phyloP scores from a whole-genome alignment of 1,140 invertebrate species.

The Tenebrio molitor region DNA sequence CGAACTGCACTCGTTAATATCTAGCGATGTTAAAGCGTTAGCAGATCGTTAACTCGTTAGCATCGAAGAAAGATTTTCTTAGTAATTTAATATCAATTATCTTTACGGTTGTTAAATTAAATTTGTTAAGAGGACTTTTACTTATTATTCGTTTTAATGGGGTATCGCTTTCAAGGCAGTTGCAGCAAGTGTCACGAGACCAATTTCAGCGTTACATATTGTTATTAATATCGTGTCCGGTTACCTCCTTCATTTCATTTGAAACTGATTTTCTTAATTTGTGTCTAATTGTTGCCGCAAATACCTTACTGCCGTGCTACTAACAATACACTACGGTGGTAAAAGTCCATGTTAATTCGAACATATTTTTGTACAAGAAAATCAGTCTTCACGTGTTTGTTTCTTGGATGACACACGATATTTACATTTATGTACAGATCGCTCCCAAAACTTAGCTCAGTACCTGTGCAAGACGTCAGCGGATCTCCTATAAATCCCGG shows the following conservation, averaged over 20 bases:
- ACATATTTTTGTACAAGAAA: conserved; percentile 61
- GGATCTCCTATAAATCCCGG: conserved; percentile 84
- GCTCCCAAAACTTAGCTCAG: conserved; percentile 18
- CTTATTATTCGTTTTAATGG: conserved; percentile 7
- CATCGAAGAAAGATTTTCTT: conserved; percentile 54
- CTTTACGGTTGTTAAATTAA: background rate
- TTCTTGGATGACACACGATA: conserved; percentile 48
- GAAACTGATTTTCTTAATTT: conserved; percentile 38
- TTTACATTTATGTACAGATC: conserved; percentile 59
- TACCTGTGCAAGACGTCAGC: conserved; percentile 78
- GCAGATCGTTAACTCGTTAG: conserved; percentile 44
- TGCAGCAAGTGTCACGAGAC: conserved; percentile 8
- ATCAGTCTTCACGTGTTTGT: conserved; percentile 64
- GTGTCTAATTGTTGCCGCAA: conserved; percentile 31
- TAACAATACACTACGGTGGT: conserved; percentile 11
- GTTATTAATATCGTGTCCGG: background rate
- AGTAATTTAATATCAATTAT: conserved; percentile 13
- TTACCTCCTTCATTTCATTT: background rate
- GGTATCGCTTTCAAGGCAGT: conserved; percentile 11
- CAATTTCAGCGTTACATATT: conserved; percentile 2
- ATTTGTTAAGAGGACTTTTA: background rate
- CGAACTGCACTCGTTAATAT: conserved; percentile 74
- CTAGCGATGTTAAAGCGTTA: conserved; percentile 63
- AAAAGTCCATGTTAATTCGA: conserved; percentile 44
- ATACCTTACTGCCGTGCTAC: conserved; percentile 5